These are phyloP conservation scores for Acridotheres tristis DNA, from an alignment of 2,797 vertebrate species.

Conservation along the genomic window DNA sequence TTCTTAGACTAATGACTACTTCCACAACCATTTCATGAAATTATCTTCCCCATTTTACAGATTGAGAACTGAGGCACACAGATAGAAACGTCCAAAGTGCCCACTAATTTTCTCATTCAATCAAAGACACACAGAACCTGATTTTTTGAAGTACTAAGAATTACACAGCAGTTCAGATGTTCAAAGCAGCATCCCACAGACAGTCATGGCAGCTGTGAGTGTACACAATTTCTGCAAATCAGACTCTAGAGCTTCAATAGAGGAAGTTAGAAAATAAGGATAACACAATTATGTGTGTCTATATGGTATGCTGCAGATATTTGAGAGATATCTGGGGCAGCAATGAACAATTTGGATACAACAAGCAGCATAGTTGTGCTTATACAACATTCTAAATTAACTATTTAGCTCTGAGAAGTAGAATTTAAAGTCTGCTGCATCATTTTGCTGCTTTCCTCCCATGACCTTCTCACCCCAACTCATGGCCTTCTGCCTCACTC, in stretches of 20 bases:
- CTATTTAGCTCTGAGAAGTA: neutral
- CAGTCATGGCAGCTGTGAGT: slow-evolving; percentile 5
- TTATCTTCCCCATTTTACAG: slow-evolving; percentile 10
- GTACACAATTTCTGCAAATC: slow-evolving; percentile 25
- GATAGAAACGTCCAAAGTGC: slow-evolving; percentile 18
- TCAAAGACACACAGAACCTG: slow-evolving; percentile 22
- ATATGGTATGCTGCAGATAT: neutral
- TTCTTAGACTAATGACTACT: slow-evolving; percentile 42
- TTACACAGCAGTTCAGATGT: slow-evolving; percentile 35
- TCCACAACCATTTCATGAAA: slow-evolving; percentile 51
- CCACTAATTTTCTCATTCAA: slow-evolving; percentile 56
- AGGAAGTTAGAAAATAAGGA: neutral
- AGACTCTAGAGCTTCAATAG: neutral
- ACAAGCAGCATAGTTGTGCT: neutral
- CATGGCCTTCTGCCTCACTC: neutral
- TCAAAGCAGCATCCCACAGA: slow-evolving; percentile 21
- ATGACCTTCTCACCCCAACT: neutral
- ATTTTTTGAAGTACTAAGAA: slow-evolving; percentile 30
- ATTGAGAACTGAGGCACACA: slow-evolving; percentile 11
- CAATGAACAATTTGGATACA: neutral
- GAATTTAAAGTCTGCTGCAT: neutral
- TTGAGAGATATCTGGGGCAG: neutral
- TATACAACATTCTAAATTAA: neutral
- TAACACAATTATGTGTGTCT: neutral
- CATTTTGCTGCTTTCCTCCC: neutral